Evolutionary conservation across 2,797 vertebrate genomes (phyloP).

Genomic region (Rhincodon typus): DNA sequence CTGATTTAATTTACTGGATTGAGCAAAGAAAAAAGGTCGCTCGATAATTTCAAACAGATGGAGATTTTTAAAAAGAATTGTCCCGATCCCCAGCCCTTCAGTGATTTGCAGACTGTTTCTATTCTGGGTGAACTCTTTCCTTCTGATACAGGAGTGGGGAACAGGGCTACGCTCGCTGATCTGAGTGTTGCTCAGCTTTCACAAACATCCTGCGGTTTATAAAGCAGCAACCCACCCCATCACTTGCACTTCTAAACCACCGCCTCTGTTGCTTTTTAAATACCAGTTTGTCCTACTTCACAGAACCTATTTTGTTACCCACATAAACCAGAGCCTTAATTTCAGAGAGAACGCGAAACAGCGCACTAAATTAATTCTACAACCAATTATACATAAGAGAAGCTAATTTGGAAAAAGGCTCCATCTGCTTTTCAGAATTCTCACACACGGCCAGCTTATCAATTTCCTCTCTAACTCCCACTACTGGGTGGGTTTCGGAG

Average conservation of each 20-base stretch:
- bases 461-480: too few relatives aligned
- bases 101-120: neutral
- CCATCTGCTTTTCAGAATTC: neutral
- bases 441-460: too few relatives aligned
- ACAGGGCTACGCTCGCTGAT: too few relatives aligned
- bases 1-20: slow-evolving; percentile 63
- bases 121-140: neutral
- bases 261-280: neutral
- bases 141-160: neutral
- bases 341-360: neutral
- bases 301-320: too few relatives aligned
- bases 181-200: too few relatives aligned
- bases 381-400: neutral
- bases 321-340: neutral
- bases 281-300: too few relatives aligned
- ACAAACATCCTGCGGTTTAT: too few relatives aligned
- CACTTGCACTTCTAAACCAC: neutral
- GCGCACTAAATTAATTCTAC: neutral
- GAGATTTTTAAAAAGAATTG: slow-evolving; percentile 40
- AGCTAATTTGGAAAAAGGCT: too few relatives aligned
- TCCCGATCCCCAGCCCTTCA: slow-evolving; percentile 50
- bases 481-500: too few relatives aligned
- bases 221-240: too few relatives aligned
- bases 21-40: slow-evolving; percentile 63
- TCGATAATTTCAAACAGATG: slow-evolving; percentile 75